A percentile compares a stretch with the other conserved stretches of the same genome.
phyloP scores from a whole-genome alignment of 30 jellyfish, hydroid and myxozoan genomes.

The Nemopilema nomurai region DNA sequence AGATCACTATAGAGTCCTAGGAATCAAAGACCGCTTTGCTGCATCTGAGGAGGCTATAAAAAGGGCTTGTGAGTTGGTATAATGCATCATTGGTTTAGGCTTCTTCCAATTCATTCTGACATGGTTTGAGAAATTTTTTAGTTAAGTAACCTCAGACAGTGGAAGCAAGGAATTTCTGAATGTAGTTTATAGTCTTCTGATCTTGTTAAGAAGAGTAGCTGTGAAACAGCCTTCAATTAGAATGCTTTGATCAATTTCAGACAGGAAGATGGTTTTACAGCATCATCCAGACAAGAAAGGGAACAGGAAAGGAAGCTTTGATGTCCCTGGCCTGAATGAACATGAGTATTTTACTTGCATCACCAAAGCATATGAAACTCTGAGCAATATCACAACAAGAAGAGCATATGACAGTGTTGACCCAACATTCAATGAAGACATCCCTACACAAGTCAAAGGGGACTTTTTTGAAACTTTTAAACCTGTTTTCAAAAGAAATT shows the following conservation, averaged over 20 bases:
- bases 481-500: conserved; percentile 60
- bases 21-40: conserved; percentile 63
- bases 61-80: conserved; percentile 81
- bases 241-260: conserved; percentile 15
- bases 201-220: neutral
- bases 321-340: conserved; percentile 78
- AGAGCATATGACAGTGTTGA: conserved; percentile 97
- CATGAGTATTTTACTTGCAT: conserved; percentile 94
- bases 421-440: conserved; percentile 72
- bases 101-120: too few relatives aligned
- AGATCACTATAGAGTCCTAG: conserved; percentile 95
- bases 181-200: too few relatives aligned
- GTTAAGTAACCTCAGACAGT: too few relatives aligned
- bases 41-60: conserved; percentile 93
- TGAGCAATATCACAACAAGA: conserved; percentile 72
- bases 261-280: conserved; percentile 79
- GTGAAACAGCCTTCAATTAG: neutral
- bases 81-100: neutral
- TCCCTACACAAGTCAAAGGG: conserved; percentile 81
- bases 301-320: conserved; percentile 8
- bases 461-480: conserved; percentile 74
- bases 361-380: conserved; percentile 87
- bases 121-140: too few relatives aligned
- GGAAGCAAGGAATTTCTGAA: too few relatives aligned
- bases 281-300: conserved; percentile 95